Evolutionary conservation across 2,113 vertebrate species (phyloP).

Genomic region (Pseudois nayaur): DNA sequence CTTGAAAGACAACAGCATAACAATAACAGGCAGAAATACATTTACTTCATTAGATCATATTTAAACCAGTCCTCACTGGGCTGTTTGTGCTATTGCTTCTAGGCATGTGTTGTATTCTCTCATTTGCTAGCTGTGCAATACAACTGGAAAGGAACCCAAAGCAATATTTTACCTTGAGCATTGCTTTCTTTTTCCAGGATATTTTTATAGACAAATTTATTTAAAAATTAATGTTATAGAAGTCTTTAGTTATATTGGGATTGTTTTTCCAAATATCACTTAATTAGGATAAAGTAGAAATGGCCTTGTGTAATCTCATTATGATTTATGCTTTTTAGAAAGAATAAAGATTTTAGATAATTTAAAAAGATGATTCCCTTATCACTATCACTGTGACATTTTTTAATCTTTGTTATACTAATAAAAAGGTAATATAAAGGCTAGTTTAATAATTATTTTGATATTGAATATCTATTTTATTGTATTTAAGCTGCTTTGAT

Average conservation of each 20-base stretch:
- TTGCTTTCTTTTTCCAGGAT: background rate
- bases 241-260: background rate
- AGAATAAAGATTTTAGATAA: background rate
- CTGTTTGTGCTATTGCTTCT: background rate
- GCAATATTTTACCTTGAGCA: background rate
- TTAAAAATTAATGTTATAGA: background rate
- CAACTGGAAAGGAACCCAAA: background rate
- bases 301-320: background rate
- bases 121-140: background rate
- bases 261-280: background rate
- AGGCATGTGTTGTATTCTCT: background rate
- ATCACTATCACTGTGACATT: background rate
- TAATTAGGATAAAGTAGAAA: background rate
- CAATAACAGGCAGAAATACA: background rate
- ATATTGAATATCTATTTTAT: background rate
- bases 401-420: background rate
- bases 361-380: background rate
- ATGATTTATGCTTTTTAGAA: background rate
- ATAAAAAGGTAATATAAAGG: background rate
- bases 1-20: constrained; percentile 12
- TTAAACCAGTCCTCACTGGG: background rate
- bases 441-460: background rate
- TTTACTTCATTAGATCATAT: background rate
- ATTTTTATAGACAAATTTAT: background rate
- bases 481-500: background rate